Conservation (phyloP, 1,140 invertebrate species). For the Plodia interpunctella region DNA sequence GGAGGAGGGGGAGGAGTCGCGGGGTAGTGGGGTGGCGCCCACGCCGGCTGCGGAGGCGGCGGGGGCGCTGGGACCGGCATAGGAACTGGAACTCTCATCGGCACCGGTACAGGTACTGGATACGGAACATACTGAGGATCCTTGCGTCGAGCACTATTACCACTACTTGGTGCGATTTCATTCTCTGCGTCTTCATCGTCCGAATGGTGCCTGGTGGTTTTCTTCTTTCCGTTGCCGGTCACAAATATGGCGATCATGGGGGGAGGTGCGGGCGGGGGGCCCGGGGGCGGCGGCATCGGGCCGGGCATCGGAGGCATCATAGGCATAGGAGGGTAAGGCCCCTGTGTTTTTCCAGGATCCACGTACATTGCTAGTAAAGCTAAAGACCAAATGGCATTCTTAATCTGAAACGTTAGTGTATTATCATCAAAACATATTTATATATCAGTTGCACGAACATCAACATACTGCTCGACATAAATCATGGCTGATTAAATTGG, state of each 20-base stretch:
- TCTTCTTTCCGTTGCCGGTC: neutral
- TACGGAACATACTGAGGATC: neutral
- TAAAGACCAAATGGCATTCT: neutral
- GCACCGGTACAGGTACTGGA: slow-evolving; percentile 25
- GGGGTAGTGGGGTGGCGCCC: too few species aligned
- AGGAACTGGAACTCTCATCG: slow-evolving; percentile 17
- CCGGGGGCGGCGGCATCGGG: neutral
- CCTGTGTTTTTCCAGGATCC: neutral
- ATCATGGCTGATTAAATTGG: too few species aligned
- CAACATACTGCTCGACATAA: too few species aligned
- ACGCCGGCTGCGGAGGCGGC: neutral
- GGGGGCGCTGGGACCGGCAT: slow-evolving; percentile 9
- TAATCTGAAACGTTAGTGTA: neutral
- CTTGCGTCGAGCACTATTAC: neutral
- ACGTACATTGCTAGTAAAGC: neutral
- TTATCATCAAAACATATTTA: too few species aligned
- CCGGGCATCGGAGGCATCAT: neutral
- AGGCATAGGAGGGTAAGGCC: neutral
- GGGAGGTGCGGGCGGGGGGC: neutral
- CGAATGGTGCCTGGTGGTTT: neutral
- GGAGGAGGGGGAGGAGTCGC: too few species aligned
- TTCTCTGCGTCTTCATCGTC: neutral
- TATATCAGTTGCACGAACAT: too few species aligned
- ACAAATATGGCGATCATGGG: slow-evolving; percentile 1
- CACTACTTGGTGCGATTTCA: neutral